phyloP scores from a whole-genome alignment of 2,888 invertebrate species.

The Agrypnus murinus region DNA sequence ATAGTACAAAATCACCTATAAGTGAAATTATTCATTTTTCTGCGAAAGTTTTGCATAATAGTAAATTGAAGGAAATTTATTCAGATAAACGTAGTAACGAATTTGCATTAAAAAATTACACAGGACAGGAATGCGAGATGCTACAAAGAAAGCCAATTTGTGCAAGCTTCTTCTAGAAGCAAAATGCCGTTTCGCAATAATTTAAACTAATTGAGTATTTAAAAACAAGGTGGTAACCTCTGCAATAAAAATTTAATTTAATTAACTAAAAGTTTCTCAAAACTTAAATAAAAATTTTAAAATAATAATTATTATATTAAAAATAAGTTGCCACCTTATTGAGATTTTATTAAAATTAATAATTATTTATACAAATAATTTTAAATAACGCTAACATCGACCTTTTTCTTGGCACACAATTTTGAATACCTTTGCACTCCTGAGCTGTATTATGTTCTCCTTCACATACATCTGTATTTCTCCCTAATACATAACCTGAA shows the following conservation, averaged over 20 bases:
- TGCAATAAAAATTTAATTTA: too few relatives aligned
- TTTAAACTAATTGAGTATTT: too few relatives aligned
- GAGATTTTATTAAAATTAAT: too few relatives aligned
- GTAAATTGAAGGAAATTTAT: neutral
- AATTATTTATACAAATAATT: neutral
- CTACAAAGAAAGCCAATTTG: slow-evolving; percentile 31
- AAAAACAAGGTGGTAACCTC: slow-evolving; percentile 10
- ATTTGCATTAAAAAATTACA: slow-evolving; percentile 31
- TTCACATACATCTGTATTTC: slow-evolving; percentile 54
- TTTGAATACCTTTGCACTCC: slow-evolving; percentile 57
- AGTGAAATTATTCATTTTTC: too few relatives aligned
- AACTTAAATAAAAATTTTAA: neutral
- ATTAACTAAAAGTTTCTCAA: neutral
- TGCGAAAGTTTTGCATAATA: neutral
- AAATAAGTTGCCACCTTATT: slow-evolving; percentile 16
- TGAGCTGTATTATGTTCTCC: slow-evolving; percentile 56
- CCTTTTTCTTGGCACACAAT: slow-evolving; percentile 55
- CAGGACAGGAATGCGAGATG: slow-evolving; percentile 46
- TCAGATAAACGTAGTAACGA: neutral
- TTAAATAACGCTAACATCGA: slow-evolving; percentile 12
- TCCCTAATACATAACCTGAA: slow-evolving; percentile 57
- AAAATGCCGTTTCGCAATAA: too few relatives aligned
- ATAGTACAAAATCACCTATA: too few relatives aligned
- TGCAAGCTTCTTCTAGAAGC: slow-evolving; percentile 22
- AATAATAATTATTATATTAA: neutral